Evolutionary conservation across 2,113 vertebrate genomes (phyloP).

Genomic region (Sorex araneus): DNA sequence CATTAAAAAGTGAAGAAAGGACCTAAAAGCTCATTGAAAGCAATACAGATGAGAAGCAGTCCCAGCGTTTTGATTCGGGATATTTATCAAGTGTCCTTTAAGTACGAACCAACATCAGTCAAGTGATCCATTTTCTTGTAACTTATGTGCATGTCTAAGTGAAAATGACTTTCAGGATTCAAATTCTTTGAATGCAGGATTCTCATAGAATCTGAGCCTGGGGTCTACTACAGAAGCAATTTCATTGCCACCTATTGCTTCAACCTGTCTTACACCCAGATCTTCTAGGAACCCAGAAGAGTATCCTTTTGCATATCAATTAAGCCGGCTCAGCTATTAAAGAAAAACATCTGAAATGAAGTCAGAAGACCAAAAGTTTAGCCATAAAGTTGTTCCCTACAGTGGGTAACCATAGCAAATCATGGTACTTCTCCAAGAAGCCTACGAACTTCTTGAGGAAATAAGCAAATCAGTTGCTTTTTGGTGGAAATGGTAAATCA

Average conservation of each 20-base stretch:
- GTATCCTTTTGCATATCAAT: no score
- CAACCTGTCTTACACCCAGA: not conserved
- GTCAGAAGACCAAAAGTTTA: slow-evolving; percentile 20
- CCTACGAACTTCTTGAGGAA: not conserved
- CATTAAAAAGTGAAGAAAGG: not conserved
- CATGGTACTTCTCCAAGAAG: not conserved
- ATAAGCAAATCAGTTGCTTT: not conserved
- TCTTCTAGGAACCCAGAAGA: not conserved
- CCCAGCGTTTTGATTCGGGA: not conserved
- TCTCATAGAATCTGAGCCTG: not conserved
- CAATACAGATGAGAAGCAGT: not conserved
- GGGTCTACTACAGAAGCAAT: not conserved
- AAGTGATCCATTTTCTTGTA: slow-evolving; percentile 12
- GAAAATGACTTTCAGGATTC: not conserved
- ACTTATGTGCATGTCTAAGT: not conserved
- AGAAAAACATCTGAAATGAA: not conserved
- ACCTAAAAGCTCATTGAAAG: not conserved
- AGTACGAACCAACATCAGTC: not conserved
- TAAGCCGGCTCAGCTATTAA: no score
- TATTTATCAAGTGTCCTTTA: not conserved
- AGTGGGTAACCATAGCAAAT: not conserved
- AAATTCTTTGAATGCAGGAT: slow-evolving; percentile 21
- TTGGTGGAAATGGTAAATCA: not conserved
- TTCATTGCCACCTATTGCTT: not conserved
- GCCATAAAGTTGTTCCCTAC: not conserved